phyloP scores from a whole-genome alignment of 1,140 invertebrate species.

The Papilio dardanus region DNA sequence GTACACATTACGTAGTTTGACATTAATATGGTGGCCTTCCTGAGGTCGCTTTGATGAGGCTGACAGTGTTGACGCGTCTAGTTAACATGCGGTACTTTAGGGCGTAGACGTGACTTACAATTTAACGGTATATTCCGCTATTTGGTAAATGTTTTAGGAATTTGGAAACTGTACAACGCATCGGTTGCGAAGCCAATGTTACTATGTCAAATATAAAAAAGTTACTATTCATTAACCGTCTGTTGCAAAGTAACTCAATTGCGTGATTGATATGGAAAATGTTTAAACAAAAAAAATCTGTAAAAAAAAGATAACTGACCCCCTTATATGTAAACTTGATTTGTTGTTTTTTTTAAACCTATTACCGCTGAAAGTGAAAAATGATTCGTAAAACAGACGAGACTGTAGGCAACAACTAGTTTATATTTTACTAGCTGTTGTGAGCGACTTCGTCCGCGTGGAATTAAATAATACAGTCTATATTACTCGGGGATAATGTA shows the following conservation, averaged over 20 bases:
- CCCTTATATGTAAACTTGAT: too few species aligned
- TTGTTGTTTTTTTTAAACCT: too few species aligned
- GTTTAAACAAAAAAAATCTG: neutral
- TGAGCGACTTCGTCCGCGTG: too few species aligned
- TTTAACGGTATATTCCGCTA: slow-evolving; percentile 4
- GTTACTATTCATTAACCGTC: neutral
- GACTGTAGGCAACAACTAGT: neutral
- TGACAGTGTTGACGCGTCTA: neutral
- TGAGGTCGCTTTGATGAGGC: slow-evolving; percentile 11
- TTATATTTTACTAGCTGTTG: too few species aligned
- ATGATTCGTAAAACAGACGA: too few species aligned
- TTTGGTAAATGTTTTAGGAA: slow-evolving; percentile 18
- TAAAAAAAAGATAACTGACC: too few species aligned
- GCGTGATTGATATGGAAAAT: neutral
- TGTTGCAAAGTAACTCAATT: neutral
- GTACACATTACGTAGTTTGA: neutral
- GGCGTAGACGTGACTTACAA: slow-evolving; percentile 13
- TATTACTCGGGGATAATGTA: too few species aligned
- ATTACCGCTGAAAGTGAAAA: too few species aligned
- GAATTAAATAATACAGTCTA: too few species aligned
- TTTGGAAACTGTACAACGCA: neutral
- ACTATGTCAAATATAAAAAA: neutral
- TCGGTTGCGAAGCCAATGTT: neutral
- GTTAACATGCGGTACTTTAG: slow-evolving; percentile 11
- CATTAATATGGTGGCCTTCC: neutral